Conservation (phyloP, 1,140 invertebrate species). For the Pogonomyrmex californicus region DNA sequence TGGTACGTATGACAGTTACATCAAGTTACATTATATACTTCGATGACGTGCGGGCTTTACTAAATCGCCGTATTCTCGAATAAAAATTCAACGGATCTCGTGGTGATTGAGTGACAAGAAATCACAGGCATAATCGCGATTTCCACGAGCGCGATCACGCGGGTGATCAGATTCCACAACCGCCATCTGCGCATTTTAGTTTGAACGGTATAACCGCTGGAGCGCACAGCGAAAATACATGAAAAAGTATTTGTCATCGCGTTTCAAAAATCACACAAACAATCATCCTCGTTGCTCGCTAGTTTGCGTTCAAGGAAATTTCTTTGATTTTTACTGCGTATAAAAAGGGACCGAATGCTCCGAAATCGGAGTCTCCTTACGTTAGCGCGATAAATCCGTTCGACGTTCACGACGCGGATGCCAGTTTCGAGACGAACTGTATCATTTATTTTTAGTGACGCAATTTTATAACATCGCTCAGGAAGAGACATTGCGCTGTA, state of each 20-base stretch:
- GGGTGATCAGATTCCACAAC: not conserved
- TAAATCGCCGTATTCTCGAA: too few relatives aligned
- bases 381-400: not conserved
- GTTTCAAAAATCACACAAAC: slow-evolving; percentile 15
- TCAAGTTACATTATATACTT: too few relatives aligned
- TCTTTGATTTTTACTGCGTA: too few relatives aligned
- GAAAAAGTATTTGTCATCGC: slow-evolving; percentile 20
- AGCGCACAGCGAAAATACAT: not conserved
- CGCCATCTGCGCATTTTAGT: slow-evolving; percentile 17
- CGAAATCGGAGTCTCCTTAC: not conserved
- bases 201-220: slow-evolving; percentile 34
- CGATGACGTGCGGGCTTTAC: too few relatives aligned
- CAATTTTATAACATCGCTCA: not conserved
- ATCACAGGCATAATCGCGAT: not conserved
- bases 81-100: too few relatives aligned
- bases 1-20: too few relatives aligned
- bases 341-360: too few relatives aligned
- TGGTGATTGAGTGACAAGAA: too few relatives aligned
- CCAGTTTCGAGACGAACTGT: not conserved
- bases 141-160: not conserved
- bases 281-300: slow-evolving; percentile 29
- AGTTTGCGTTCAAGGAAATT: not conserved
- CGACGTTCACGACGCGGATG: not conserved
- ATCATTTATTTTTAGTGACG: slow-evolving; percentile 28
- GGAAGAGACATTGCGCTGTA: not conserved